These are phyloP conservation scores for Sceloporus undulatus DNA, from an alignment of 2,113 vertebrate genomes.

Conservation along the genomic window DNA sequence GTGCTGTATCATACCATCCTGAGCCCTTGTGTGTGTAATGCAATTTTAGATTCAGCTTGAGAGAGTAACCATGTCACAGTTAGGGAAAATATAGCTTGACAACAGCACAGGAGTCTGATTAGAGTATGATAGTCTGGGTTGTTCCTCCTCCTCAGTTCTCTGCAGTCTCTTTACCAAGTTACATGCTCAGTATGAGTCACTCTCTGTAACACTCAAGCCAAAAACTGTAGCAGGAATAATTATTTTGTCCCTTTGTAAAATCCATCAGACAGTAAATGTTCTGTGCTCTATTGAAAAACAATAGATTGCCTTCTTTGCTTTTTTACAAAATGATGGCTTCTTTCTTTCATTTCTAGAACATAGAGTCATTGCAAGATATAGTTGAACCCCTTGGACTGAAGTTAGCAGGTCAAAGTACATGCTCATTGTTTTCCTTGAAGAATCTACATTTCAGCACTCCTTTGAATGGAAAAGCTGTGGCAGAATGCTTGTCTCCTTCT, in stretches of 20 bases:
- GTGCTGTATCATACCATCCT: not conserved
- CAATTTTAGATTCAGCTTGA: not conserved
- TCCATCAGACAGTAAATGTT: constrained; percentile 60
- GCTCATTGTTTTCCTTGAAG: constrained; percentile 68
- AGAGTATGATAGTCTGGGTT: constrained; percentile 40
- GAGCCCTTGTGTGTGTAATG: not conserved
- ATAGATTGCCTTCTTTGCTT: not conserved
- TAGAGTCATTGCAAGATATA: constrained; percentile 66
- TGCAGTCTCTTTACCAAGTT: constrained; percentile 70
- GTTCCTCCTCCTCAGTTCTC: constrained; percentile 40
- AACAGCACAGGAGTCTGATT: not conserved
- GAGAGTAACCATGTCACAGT: not conserved
- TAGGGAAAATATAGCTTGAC: not conserved
- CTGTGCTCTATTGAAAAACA: constrained; percentile 46
- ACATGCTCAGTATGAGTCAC: constrained; percentile 68
- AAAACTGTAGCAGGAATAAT: constrained; percentile 53
- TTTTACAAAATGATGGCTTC: constrained; percentile 21
- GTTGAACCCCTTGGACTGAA: constrained; percentile 61
- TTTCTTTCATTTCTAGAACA: constrained; percentile 67
- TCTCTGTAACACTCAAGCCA: constrained; percentile 70
- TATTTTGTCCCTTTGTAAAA: constrained; percentile 66
- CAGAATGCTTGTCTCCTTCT: not conserved
- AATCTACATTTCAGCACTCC: constrained; percentile 57
- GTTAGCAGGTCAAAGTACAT: constrained; percentile 71
- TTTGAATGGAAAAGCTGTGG: constrained; percentile 56